A percentile compares a stretch with the other conserved stretches of the same genome.
These are phyloP conservation scores for Buathra laborator DNA, from an alignment of 2,888 invertebrate species.

Conservation along the genomic window DNA sequence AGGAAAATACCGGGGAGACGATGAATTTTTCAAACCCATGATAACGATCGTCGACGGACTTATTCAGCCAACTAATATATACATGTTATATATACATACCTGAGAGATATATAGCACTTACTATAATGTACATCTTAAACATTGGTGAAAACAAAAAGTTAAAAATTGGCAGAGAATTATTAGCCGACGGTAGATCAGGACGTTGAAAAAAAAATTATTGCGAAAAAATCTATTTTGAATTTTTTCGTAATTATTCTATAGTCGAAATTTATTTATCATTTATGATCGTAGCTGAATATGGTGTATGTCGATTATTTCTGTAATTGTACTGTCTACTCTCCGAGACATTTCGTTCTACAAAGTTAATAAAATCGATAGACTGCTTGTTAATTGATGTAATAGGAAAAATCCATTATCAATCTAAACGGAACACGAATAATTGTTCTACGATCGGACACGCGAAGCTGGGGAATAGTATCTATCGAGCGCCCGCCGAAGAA, in stretches of 20 bases:
- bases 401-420: conserved; percentile 19
- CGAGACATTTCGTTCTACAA: background rate
- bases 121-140: background rate
- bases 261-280: background rate
- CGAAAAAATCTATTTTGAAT: background rate
- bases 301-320: background rate
- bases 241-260: background rate
- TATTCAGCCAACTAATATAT: conserved; percentile 31
- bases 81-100: background rate
- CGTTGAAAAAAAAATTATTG: background rate
- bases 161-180: background rate
- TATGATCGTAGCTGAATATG: background rate
- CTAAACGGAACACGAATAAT: conserved; percentile 21
- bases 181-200: background rate
- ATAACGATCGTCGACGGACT: conserved; percentile 66
- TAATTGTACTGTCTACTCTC: background rate
- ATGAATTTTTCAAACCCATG: conserved; percentile 63
- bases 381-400: conserved; percentile 19
- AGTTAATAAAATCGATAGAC: conserved; percentile 18
- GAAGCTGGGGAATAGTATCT: background rate
- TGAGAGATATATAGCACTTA: conserved; percentile 3
- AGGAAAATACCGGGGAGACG: conserved; percentile 62
- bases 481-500: conserved; percentile 56
- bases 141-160: background rate
- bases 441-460: conserved; percentile 14